Percentiles rank a stretch among this genome's conserved stretches.
These are phyloP conservation scores for Gambelia wislizenii DNA, from an alignment of 2,797 vertebrate genomes.

Conservation along the genomic window DNA sequence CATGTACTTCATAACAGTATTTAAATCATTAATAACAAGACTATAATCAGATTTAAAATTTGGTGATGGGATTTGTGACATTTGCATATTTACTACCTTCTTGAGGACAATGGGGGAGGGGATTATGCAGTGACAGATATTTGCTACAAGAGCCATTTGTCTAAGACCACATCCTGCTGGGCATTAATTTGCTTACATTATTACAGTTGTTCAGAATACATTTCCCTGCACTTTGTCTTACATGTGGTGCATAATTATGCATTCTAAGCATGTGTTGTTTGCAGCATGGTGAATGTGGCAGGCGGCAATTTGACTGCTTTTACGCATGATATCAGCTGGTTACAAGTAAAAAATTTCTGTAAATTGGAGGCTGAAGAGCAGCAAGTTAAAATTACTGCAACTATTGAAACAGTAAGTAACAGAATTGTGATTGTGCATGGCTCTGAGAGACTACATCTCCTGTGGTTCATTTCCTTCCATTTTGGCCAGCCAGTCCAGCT, in stretches of 20 bases:
- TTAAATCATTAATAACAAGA: not conserved
- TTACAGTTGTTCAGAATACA: not conserved
- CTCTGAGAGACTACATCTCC: not conserved
- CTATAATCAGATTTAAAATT: not conserved
- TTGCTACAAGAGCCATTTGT: not conserved
- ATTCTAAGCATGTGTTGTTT: conserved; percentile 34
- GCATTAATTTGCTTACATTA: not conserved
- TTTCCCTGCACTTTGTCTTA: conserved; percentile 11
- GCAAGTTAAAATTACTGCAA: conserved; percentile 84
- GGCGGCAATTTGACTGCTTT: conserved; percentile 72
- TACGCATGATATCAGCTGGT: conserved; percentile 79
- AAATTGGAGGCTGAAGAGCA: conserved; percentile 73
- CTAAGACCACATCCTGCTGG: not conserved
- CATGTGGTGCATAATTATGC: not conserved
- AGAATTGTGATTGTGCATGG: not conserved
- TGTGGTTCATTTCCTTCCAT: not conserved
- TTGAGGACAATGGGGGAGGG: not conserved
- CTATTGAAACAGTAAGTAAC: conserved; percentile 85
- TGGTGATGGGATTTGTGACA: not conserved
- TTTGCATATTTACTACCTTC: not conserved
- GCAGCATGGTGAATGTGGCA: conserved; percentile 82
- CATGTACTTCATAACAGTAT: not conserved
- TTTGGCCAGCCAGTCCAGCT: not conserved
- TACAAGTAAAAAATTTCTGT: conserved; percentile 87
- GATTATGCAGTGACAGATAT: not conserved